Conservation (phyloP, 2,888 invertebrate species). For the Acrobasis consociella region DNA sequence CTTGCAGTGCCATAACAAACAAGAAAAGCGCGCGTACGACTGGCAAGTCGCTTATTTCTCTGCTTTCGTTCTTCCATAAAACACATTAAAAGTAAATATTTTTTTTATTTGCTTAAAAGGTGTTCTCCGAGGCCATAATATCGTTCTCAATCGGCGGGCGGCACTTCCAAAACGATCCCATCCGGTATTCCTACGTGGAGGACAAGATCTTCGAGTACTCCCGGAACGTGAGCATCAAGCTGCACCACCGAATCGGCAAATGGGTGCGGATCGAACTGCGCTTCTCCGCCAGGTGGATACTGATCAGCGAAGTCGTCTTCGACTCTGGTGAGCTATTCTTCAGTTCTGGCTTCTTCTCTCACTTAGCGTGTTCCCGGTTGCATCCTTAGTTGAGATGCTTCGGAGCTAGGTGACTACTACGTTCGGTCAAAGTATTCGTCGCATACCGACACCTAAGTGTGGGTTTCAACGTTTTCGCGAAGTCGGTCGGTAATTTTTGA, state of each 20-base stretch:
- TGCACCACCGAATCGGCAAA: conserved; percentile 91
- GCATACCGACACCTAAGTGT: no score
- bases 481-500: no score
- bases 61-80: no score
- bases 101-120: conserved; percentile 73
- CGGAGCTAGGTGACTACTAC: no score
- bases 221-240: conserved; percentile 90
- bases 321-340: conserved; percentile 85
- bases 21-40: no score
- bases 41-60: no score
- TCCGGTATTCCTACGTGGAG: conserved; percentile 87
- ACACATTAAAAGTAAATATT: conserved; percentile 3
- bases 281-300: conserved; percentile 93
- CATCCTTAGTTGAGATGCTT: no score
- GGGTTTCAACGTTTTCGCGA: no score
- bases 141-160: conserved; percentile 92
- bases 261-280: conserved; percentile 90
- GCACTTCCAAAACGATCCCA: conserved; percentile 89
- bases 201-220: conserved; percentile 91
- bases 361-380: no score
- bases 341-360: neutral
- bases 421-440: no score
- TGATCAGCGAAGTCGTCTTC: conserved; percentile 95
- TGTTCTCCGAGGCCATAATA: conserved; percentile 91
- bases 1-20: no score